Evolutionary conservation across 2,113 vertebrate species (phyloP), one percentile per base, ranked within the genome.

Genomic region (Cyphomyrus plagiostoma): DNA sequence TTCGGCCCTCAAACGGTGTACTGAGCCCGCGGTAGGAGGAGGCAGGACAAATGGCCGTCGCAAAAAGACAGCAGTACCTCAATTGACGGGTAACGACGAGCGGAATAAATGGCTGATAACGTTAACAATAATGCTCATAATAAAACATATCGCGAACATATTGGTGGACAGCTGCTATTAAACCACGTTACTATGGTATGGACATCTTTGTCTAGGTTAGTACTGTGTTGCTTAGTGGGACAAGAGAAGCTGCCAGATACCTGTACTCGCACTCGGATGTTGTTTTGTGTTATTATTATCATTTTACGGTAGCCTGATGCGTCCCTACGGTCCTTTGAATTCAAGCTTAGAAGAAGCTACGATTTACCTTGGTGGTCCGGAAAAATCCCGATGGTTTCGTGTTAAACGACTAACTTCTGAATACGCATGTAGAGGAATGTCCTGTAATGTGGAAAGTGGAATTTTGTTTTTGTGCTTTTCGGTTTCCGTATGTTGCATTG

Each of bases 11-110:
- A 42, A 46, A 45, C 85, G 35, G 58, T 53, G 45, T 48, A 35
- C 85, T 52, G 85, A 42, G 39, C 42, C 42, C 21, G 8, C 82
- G 35, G 45, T 39, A 39, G 48, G 56, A 88, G 86, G 70, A 88
- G 58, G 86, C 66, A 21, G 35, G 89, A 83, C 83, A 88, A 52
- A 90, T 90, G 89, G 89, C 86, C 58, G 86, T 74, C 26, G 86
- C 2, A 1, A 10, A 49, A 58, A 74, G 56, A 45, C 19, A 2
- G 46, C 49, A 70, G 87, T 90, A 52, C 86, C n/a, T 74, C 23
- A 15, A 46, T 1, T 53, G 19, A 39, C 45, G 39, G 7, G 48
- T 23, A 70, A 17, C 39, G 7, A 42, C 46, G 17, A 89, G 49
- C 3, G 49, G 87, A 10, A 46, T 10, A 62, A 23, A 39, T 62